Conservation (phyloP, 2,888 invertebrate genomes). For the Drepana falcataria region DNA sequence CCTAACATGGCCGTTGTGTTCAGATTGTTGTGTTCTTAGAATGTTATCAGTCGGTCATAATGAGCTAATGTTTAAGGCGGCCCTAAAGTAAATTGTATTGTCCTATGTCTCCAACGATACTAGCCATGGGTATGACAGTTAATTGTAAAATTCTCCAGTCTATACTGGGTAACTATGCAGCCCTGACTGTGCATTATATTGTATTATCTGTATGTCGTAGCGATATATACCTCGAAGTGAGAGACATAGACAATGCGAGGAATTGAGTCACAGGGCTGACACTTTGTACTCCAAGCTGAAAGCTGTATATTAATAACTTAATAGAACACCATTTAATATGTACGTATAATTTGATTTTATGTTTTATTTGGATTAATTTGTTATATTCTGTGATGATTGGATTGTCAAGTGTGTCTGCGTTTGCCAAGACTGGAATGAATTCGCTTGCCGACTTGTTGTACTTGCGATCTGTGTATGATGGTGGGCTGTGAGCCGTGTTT, state of each 20-base stretch:
- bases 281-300: constrained; percentile 47
- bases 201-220: too few relatives aligned
- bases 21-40: constrained; percentile 51
- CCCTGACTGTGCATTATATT: too few relatives aligned
- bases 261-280: constrained; percentile 27
- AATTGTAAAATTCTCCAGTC: background rate
- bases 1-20: constrained; percentile 30
- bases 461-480: constrained; percentile 41
- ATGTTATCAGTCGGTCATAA: constrained; percentile 26
- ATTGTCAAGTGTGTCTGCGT: constrained; percentile 22
- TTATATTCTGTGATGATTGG: constrained; percentile 36
- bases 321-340: constrained; percentile 55
- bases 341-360: constrained; percentile 44
- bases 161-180: too few relatives aligned
- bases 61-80: constrained; percentile 6
- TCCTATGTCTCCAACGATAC: background rate
- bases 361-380: constrained; percentile 53
- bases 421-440: constrained; percentile 35
- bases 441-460: constrained; percentile 18
- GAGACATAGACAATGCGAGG: constrained; percentile 7
- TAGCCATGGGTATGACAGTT: background rate
- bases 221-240: too few relatives aligned
- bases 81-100: constrained; percentile 4
- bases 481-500: constrained; percentile 23
- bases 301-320: constrained; percentile 65